phyloP scores from a whole-genome alignment of 35 echinoderm and acorn worm genomes.

The Strongylocentrotus purpuratus region DNA sequence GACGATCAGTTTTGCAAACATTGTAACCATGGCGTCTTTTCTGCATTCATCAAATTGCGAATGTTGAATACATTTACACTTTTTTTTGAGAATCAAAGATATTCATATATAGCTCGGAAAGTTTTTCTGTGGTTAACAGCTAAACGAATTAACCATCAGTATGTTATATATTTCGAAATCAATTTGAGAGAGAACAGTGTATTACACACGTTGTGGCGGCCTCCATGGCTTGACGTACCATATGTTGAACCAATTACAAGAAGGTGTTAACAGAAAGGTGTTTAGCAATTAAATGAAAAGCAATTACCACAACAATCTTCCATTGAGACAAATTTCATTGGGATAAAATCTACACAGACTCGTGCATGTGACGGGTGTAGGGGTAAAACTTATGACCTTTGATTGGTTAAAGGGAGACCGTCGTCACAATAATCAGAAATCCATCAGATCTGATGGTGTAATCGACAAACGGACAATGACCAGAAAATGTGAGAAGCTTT shows the following conservation, averaged over 20 bases:
- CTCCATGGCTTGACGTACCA: not conserved
- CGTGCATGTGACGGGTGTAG: not conserved
- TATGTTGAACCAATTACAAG: not conserved
- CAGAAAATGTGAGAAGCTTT: not conserved
- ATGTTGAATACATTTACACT: not conserved
- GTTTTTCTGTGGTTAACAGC: not conserved
- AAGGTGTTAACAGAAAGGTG: constrained; percentile 1
- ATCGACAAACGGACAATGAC: not conserved
- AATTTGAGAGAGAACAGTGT: not conserved
- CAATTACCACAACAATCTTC: constrained; percentile 17
- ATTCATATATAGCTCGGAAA: not conserved
- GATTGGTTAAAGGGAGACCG: not conserved
- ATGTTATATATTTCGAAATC: not conserved
- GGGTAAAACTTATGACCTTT: not conserved
- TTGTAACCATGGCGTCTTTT: too few relatives aligned
- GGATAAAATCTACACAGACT: not conserved
- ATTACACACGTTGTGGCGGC: not conserved
- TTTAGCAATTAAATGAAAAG: constrained; percentile 4
- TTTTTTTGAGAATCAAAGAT: not conserved
- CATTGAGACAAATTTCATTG: constrained; percentile 11
- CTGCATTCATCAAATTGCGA: not conserved
- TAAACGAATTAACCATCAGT: not conserved
- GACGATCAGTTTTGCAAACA: too few relatives aligned
- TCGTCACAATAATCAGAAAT: not conserved
- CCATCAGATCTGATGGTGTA: not conserved